Evolutionary conservation across 2,888 invertebrate genomes (phyloP), one percentile per base, ranked within the genome.

Genomic region (Spodoptera exigua): DNA sequence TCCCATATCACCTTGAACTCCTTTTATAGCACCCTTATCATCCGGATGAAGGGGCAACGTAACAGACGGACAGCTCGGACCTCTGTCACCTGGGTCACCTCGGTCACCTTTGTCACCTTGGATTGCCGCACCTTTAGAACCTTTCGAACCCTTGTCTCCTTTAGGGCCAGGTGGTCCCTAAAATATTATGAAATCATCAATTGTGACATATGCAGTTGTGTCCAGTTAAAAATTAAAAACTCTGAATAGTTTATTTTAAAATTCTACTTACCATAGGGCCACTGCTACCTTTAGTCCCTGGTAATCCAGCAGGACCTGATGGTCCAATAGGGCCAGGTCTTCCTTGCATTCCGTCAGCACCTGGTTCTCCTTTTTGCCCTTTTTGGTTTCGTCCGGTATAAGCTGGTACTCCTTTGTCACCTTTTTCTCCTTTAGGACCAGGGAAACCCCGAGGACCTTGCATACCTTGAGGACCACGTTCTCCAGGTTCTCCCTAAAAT

Each of bases 341-440:
- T 40, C 97, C 97, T 75, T 94, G 94, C 47, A 95, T 95, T 41
- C 98, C 98, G 79, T 96, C 96, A 37, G 95, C 89, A 47, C 98
- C 97, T 3, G 96, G 96, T 87, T 98, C 98, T 84, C 98, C 98
- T 82, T 98, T 98, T 84, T 97, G 96, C 36, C 98, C 98, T 86
- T 97, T 97, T 0, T 95, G 94, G 74, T 95, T 95, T 17, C 95
- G 93, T 60, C 96, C 96, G 35, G 96, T 95, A 71, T 96, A 96
- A 0, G 97, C 98, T 0, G 97, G 95, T 84, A 97, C 97, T 81
- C 98, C 98, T 87, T 97, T 98, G 12, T 96, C 95, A 74, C 98
- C 98, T 82, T 95, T 96, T 0, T 90, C 87, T 71, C 97, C 97
- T 51, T 93, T 84, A 5, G 86, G 61, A 52, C 97, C 97, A 21